Percentiles rank a stretch among this genome's conserved stretches.
These are phyloP conservation scores for Synanthedon andrenaeformis DNA, from an alignment of 2,888 invertebrate genomes.

Conservation along the genomic window DNA sequence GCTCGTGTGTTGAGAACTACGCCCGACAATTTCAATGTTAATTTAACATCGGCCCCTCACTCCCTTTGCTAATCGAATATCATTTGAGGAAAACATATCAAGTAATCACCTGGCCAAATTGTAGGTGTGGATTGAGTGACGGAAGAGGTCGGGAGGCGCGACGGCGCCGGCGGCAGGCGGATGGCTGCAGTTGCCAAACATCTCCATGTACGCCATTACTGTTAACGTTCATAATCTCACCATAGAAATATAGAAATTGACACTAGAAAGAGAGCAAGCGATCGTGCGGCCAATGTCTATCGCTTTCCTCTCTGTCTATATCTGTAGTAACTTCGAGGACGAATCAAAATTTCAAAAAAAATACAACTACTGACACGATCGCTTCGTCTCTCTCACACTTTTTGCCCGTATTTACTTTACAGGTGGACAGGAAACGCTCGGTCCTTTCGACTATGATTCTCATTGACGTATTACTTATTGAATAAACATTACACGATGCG, in stretches of 20 bases:
- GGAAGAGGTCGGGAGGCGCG: slow-evolving; percentile 80
- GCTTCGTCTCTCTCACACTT: too few relatives aligned
- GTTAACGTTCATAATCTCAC: slow-evolving; percentile 24
- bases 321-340: too few relatives aligned
- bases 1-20: slow-evolving; percentile 48
- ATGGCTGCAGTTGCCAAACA: slow-evolving; percentile 91
- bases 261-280: too few relatives aligned
- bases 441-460: too few relatives aligned
- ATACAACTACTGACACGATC: too few relatives aligned
- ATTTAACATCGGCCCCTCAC: neutral
- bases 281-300: too few relatives aligned
- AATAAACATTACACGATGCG: neutral
- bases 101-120: slow-evolving; percentile 61
- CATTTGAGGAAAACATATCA: neutral
- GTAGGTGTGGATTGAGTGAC: slow-evolving; percentile 89
- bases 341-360: too few relatives aligned
- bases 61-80: neutral
- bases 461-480: too few relatives aligned
- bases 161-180: slow-evolving; percentile 52
- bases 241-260: neutral
- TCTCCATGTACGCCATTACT: slow-evolving; percentile 98
- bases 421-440: too few relatives aligned
- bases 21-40: slow-evolving; percentile 3
- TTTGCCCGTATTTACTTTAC: too few relatives aligned
- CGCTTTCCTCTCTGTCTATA: too few relatives aligned